Evolutionary conservation across 2,113 vertebrate genomes (phyloP), one percentile per base, ranked within the genome.

Genomic region (Nipponia nippon): DNA sequence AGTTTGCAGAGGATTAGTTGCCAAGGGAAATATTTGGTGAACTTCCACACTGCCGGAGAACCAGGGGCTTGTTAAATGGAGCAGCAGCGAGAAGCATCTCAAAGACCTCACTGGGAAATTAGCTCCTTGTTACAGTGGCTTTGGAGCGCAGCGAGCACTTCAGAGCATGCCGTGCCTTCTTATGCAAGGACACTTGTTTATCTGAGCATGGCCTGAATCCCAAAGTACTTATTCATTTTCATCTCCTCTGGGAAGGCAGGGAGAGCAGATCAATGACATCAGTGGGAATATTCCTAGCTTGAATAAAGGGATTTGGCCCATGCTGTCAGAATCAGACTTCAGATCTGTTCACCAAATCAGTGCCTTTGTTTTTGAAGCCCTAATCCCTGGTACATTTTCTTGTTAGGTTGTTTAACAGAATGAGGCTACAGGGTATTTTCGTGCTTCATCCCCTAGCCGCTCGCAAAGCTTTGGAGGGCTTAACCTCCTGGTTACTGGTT

Each of bases 271-370:
- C 93, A 95, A 91, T 90, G 87, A 59, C 94, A 96, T 97, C 93
- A 67, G 76, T 90, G 91, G 71, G 96, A 96, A 94, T 96, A 94
- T 42, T 94, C 75, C 93, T 88, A 70, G 89, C 82, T 80, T 93
- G 87, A 95, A 96, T 95, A 89, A 95, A 80, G 82, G 95, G 95
- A 97, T 96, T 97, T 97, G 95, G 93, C 95, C 85, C 0, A 2
- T 86, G 84, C 85, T 96, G 87, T 95, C 84, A 81, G 91, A 95
- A 97, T 89, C 89, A 95, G 84, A 58, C 84, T 95, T 95, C 67
- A 92, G 93, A 96, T 95, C 91, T 93, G 96, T 86, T 83, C 92
- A 79, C 58, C 70, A 91, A 87, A 92, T 93, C 93, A 92, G 55
- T 44, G 53, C 73, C 77, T 94, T 91, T 96, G 93, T 96, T 90